Base-by-base conservation (phyloP, 2,888 invertebrate species). In the Phaedon cochleariae region DNA sequence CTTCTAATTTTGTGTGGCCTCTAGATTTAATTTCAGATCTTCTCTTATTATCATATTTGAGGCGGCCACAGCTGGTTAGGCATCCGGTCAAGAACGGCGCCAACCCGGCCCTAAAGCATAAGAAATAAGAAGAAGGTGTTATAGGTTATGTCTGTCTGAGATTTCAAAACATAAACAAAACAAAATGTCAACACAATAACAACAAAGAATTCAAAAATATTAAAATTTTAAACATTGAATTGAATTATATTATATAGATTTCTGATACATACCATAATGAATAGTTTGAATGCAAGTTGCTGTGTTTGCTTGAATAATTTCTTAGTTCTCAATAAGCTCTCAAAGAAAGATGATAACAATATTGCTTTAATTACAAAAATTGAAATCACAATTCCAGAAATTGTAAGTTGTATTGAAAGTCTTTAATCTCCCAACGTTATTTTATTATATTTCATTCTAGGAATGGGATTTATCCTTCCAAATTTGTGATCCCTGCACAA, bases 401-500 rank as follows among this genome's bases (percentile, higher is more conserved):
- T 75, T 61, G 75, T 75, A 70, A 68, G 72, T 64, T 41, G n/a
- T n/a, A n/a, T n/a, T n/a, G 26, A 26, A 7, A 26, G 7, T 7
- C 26, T 15, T 10, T 18, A 17, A 18, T 21, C 48, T 49, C 15
- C 41, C 41, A 5, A 26, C 26, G 7, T 5, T 5, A 26, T 26
- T 26, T 26, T 5, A 26, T 26, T 3, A 7, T 41, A n/a, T 41
- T 41, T 20, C 31, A 17, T 70, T 72, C 34, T 51, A 75, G 76
- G 59, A 69, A 59, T 76, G 76, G 76, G 49, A 52, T 31, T 22
- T 15, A 12, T 61, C 66, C 18, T 74, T 70, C 52, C 62, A 62
- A 37, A 74, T 76, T 34, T 76, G 76, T 62, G 70, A 73, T 26
- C 65, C 70, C 22, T 76, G 76, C 67, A 68, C 64, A 18, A 72